Evolutionary conservation across 2,113 vertebrate genomes (phyloP), one percentile per base, ranked within the genome.

Genomic region (Hiodon tergisus): DNA sequence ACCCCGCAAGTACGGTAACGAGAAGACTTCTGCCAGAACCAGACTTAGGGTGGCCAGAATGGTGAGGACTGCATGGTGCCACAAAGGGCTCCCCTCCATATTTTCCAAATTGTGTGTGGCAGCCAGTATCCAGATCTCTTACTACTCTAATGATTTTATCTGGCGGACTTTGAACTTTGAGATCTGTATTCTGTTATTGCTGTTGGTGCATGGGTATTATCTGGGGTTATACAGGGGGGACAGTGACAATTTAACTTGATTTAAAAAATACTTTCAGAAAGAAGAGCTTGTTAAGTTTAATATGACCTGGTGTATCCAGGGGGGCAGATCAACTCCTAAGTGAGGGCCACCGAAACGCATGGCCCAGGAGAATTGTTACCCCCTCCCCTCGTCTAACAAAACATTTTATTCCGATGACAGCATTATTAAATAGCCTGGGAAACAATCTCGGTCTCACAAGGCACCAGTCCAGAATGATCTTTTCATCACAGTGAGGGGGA

Each of bases 151-250:
- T 17, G 5, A 53, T 59, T 14, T 17, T 16, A 4, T 63, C 48
- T 48, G 5, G 3, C 53, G 61, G 52, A 71, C 55, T 4, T 31
- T 81, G 79, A 76, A 86, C 86, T 86, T 86, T 83, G 83, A 60
- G 75, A 62, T 1, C 10, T 14, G 66, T 47, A 16, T 14, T 16
- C 14, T 63, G 61, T 63, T 63, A 63, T n/a, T 60, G 54, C 50
- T 47, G 7, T 57, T 13, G 4, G 6, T 66, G 8, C 1, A 7
- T 46, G 6, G 6, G 6, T 31, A 31, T 31, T 31, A 31, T 31
- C 31, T 31, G 31, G 31, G 31, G 31, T 31, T 31, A 31, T 31
- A 2, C 31, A 31, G 31, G 31, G 31, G 31, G 31, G 2, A 31
- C 31, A 31, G 31, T 31, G 31, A 31, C 31, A 31, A 31, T 31